These are phyloP conservation scores for Unio delphinus DNA, from an alignment of 2,888 invertebrate genomes.

Conservation along the genomic window DNA sequence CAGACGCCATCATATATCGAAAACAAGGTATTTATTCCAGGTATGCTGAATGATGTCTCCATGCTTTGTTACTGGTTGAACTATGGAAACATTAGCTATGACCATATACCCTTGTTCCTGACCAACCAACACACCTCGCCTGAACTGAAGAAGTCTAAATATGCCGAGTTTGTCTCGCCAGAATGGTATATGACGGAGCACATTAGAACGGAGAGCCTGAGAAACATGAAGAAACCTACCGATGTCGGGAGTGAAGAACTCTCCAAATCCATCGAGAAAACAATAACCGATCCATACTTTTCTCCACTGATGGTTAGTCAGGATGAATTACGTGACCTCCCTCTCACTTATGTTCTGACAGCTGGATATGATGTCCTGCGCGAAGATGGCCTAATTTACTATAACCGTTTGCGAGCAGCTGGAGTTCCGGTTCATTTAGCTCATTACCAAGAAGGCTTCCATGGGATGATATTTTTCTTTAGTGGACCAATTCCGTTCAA, in stretches of 20 bases:
- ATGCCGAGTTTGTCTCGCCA: constrained; percentile 39
- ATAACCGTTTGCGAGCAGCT: constrained; percentile 54
- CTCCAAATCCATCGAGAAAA: constrained; percentile 38
- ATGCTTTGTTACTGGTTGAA: constrained; percentile 55
- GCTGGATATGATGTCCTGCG: constrained; percentile 70
- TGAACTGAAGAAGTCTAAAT: constrained; percentile 45
- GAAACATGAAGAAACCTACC: constrained; percentile 38
- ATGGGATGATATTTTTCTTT: constrained; percentile 55
- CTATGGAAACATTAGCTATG: constrained; percentile 47
- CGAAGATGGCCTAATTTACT: constrained; percentile 70
- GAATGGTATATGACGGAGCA: constrained; percentile 49
- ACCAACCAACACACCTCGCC: constrained; percentile 50
- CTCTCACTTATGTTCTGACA: constrained; percentile 66
- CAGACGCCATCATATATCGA: constrained; percentile 61
- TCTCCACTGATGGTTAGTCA: constrained; percentile 67
- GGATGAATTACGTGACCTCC: constrained; percentile 50
- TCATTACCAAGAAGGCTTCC: constrained; percentile 54
- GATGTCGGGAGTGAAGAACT: constrained; percentile 43
- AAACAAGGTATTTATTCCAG: constrained; percentile 45
- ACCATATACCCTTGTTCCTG: constrained; percentile 40
- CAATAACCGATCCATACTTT: constrained; percentile 54
- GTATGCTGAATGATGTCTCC: constrained; percentile 47
- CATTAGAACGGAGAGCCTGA: constrained; percentile 38
- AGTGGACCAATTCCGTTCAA: constrained; percentile 50
- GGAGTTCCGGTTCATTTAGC: constrained; percentile 58